Percentiles rank a stretch among this genome's conserved stretches.
phyloP scores from a whole-genome alignment of 2,888 invertebrate species.

The Nephrotoma flavescens region DNA sequence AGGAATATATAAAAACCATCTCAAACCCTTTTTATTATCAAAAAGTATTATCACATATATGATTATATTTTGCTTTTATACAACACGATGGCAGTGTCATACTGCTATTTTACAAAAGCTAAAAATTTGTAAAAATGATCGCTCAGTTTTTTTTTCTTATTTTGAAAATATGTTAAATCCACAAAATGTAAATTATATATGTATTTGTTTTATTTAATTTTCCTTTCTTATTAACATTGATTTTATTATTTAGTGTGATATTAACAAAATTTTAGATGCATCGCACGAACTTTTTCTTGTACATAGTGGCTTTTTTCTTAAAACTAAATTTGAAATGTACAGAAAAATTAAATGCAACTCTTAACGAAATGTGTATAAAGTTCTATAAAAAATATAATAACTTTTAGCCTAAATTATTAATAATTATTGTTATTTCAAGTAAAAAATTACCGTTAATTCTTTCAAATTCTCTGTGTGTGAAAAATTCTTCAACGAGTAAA shows the following conservation, averaged over 20 bases:
- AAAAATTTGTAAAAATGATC: too few relatives aligned
- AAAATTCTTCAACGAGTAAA: too few relatives aligned
- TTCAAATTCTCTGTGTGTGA: too few relatives aligned
- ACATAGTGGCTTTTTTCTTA: not conserved
- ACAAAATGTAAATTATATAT: not conserved
- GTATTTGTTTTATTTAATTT: not conserved
- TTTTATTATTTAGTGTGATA: not conserved
- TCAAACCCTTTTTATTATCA: not conserved
- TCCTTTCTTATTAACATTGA: not conserved
- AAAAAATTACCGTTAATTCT: too few relatives aligned
- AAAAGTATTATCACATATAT: too few relatives aligned
- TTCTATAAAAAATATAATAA: too few relatives aligned
- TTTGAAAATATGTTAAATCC: not conserved
- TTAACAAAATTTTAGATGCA: not conserved
- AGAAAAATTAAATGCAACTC: not conserved
- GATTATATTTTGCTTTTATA: too few relatives aligned
- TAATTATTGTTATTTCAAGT: too few relatives aligned
- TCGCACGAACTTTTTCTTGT: not conserved
- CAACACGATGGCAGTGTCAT: too few relatives aligned
- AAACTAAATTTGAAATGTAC: not conserved
- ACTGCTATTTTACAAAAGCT: too few relatives aligned
- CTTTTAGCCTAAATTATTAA: too few relatives aligned
- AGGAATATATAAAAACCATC: not conserved
- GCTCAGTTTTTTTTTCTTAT: not conserved
- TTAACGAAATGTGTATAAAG: too few relatives aligned